Evolutionary conservation across 2,888 invertebrate species (phyloP), one percentile per base, ranked within the genome.

Genomic region (Tenthredo scrophulariae): DNA sequence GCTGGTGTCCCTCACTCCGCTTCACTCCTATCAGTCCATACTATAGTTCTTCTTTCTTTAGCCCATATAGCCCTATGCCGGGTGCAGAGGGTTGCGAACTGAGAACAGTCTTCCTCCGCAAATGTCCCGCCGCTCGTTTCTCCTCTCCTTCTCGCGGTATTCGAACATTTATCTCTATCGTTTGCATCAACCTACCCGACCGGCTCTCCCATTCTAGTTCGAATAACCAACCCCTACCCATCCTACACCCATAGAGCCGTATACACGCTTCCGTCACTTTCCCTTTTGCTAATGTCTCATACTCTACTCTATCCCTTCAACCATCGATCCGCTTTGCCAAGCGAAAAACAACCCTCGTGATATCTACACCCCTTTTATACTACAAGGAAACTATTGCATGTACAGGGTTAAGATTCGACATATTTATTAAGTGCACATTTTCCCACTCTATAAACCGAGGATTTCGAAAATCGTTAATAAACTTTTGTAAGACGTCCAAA

Each of bases 151-250:
- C 87, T 87, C 89, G 86, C 88, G 85, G 33, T 29, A 15, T 67
- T 85, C 88, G 88, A 88, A 88, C 92, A 92, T 92, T 92, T 91
- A 92, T 92, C 92, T 92, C 90, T 91, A 92, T 92, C 92, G 92
- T 92, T 92, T 92, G 92, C 92, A 92, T 92, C 89, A 85, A 88
- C 85, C 85, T 82, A 85, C 67, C 37, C 80, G 65, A 43, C 67
- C 80, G 46, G 67, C 33, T 50, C 26, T 80, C 10, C 40, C 62
- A 62, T 80, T 80, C 62, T 40, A 4, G 62, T 65, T 15, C 50
- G 77, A 77, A 46, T 54, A 80, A 33, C 80, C 80, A n/a, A 33
- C 40, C 80, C 40, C 80, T 18, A n/a, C 80, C 29, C 77, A 18
- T 37, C n/a, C 72, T 13, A 29, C 22, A 77, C 26, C 26, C 50